These are phyloP conservation scores for Callipepla californica DNA, from an alignment of 2,113 vertebrate species.

Conservation along the genomic window DNA sequence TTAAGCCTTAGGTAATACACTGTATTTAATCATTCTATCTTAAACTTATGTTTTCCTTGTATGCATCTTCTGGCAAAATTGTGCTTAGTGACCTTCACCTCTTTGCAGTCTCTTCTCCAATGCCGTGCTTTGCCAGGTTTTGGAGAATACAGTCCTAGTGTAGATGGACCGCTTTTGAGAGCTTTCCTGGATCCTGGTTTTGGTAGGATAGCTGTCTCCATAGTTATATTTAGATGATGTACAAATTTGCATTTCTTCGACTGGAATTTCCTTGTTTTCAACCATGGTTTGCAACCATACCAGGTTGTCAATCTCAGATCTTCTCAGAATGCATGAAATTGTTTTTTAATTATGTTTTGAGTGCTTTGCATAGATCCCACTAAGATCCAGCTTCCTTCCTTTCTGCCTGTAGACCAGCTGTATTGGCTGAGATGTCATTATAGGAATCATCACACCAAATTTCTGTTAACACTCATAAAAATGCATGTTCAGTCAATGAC, in stretches of 20 bases:
- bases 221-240: not conserved
- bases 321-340: not conserved
- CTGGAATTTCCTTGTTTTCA: constrained; percentile 20
- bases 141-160: not conserved
- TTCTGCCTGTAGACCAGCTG: constrained; percentile 30
- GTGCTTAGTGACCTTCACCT: not conserved
- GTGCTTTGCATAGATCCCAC: not conserved
- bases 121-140: not conserved
- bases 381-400: not conserved
- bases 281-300: not conserved
- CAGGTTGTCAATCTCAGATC: not conserved
- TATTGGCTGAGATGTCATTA: constrained; percentile 15
- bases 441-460: constrained; percentile 13
- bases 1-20: not conserved
- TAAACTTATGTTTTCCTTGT: not conserved
- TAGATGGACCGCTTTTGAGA: not conserved
- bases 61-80: not conserved
- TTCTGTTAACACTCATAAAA: constrained; percentile 58
- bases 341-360: not conserved
- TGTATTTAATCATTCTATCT: not conserved
- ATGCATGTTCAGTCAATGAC: constrained; percentile 44
- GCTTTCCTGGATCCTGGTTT: not conserved
- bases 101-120: not conserved
- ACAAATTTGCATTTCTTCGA: not conserved
- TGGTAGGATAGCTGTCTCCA: not conserved